Conservation (phyloP, 2,113 vertebrate genomes). For the Oryzias melastigma region DNA sequence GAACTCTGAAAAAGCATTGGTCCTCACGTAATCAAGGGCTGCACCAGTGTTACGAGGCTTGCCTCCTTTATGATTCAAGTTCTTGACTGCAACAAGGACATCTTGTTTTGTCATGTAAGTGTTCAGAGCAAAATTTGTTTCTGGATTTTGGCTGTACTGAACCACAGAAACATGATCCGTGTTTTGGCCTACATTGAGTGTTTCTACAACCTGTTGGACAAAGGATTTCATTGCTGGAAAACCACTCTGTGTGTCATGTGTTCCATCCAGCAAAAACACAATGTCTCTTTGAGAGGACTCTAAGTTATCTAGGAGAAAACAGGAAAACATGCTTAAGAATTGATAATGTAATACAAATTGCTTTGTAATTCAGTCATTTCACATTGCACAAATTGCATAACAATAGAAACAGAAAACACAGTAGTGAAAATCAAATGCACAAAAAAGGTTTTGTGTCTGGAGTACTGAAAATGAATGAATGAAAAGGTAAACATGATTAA, state of each 20-base stretch:
- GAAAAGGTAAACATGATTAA: neutral
- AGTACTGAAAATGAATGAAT: neutral
- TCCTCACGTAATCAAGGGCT: slow-evolving; percentile 70
- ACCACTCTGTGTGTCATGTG: slow-evolving; percentile 66
- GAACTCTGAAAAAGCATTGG: slow-evolving; percentile 53
- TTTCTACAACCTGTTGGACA: slow-evolving; percentile 71
- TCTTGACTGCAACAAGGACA: slow-evolving; percentile 58
- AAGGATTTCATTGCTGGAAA: slow-evolving; percentile 84
- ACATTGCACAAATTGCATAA: slow-evolving; percentile 3
- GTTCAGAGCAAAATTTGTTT: slow-evolving; percentile 71
- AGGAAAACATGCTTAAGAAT: slow-evolving; percentile 46
- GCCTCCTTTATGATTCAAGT: slow-evolving; percentile 71
- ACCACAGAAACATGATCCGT: slow-evolving; percentile 73
- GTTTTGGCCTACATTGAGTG: slow-evolving; percentile 64
- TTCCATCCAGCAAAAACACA: slow-evolving; percentile 78
- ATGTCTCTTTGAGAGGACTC: slow-evolving; percentile 74
- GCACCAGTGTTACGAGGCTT: slow-evolving; percentile 62
- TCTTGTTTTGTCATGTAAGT: slow-evolving; percentile 62
- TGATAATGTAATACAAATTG: slow-evolving; percentile 6
- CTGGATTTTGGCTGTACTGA: slow-evolving; percentile 70
- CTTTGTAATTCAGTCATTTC: neutral
- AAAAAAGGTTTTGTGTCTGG: neutral
- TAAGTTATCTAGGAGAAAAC: slow-evolving; percentile 74
- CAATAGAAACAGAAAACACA: neutral
- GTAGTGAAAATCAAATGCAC: neutral